These are phyloP conservation scores for rabbit (Oryctolagus cuniculus) DNA, from an alignment of 2,113 vertebrate genomes.

Conservation along the genomic window mOryCun1.1 NC_091438.1:70549501-70550000, in stretches of 20 bases:
- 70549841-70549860: neutral
- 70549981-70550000: neutral
- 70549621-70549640: neutral
- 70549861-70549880: neutral
- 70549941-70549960: neutral
- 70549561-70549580: neutral
- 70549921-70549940: conserved; percentile 18
- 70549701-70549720: neutral
- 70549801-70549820: neutral
- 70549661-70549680: neutral
- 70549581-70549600: neutral
- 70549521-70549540: conserved; percentile 13
- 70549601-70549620: neutral
- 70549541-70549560: neutral
- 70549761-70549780: conserved; percentile 21
- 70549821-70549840: neutral
- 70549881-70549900: neutral
- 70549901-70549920: neutral
- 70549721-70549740: neutral
- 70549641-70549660: neutral
- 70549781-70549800: conserved; percentile 6
- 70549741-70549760: neutral
- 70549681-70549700: neutral
- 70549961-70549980: neutral
- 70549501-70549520: neutral